Conservation (phyloP, 2,888 invertebrate genomes). For the Polymixis lichenea region DNA sequence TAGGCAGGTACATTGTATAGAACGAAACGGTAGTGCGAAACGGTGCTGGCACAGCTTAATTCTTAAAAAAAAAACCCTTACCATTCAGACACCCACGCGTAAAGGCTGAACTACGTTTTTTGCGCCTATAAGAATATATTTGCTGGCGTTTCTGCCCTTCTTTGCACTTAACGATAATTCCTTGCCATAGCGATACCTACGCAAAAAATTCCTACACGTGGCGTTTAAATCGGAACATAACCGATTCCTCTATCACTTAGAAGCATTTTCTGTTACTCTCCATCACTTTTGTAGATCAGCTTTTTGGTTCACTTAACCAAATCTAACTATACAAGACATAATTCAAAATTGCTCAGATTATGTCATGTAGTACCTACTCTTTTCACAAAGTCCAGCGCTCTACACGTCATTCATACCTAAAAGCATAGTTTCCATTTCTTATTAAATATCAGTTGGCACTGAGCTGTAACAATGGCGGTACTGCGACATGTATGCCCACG, state of each 20-base stretch:
- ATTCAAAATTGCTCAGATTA: background rate
- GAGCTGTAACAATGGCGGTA: slow-evolving; percentile 42
- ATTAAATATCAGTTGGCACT: slow-evolving; percentile 57
- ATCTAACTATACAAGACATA: background rate
- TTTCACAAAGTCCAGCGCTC: slow-evolving; percentile 16
- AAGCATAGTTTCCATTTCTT: slow-evolving; percentile 51
- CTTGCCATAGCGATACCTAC: background rate
- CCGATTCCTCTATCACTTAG: background rate
- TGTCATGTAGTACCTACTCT: background rate
- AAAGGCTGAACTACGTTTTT: background rate
- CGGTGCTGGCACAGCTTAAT: background rate
- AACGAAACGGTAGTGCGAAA: too few species aligned
- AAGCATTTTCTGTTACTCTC: background rate
- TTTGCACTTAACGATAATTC: background rate
- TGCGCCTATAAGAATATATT: background rate
- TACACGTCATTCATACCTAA: slow-evolving; percentile 34
- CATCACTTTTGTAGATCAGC: background rate
- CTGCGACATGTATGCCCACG: slow-evolving; percentile 59
- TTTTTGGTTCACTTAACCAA: background rate
- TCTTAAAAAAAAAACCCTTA: background rate
- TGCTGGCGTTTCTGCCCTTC: background rate
- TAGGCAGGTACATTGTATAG: background rate
- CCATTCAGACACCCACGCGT: background rate
- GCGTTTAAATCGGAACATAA: background rate
- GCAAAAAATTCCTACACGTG: background rate